Conservation (phyloP, 2,888 invertebrate genomes). For the Parelbella ahira region DNA sequence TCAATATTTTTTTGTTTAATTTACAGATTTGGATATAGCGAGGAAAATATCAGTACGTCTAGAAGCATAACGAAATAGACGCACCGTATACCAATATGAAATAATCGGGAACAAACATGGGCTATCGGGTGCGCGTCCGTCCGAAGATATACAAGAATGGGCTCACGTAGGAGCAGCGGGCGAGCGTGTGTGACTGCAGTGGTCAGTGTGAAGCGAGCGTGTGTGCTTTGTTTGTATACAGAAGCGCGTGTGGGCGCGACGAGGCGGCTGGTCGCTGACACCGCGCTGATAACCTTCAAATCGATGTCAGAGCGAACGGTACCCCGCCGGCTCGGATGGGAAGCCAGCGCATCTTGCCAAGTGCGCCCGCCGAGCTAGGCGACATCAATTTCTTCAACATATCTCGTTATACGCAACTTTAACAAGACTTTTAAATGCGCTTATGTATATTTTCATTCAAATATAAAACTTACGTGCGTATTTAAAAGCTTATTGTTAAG, state of each 20-base stretch:
- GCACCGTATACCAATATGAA: conserved; percentile 23
- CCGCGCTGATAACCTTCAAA: conserved; percentile 72
- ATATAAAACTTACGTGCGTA: too few relatives aligned
- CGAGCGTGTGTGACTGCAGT: conserved; percentile 16
- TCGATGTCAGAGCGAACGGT: conserved; percentile 68
- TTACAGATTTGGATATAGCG: too few relatives aligned
- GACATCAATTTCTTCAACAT: conserved; percentile 21
- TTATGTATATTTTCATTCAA: too few relatives aligned
- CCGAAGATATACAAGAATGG: conserved; percentile 43
- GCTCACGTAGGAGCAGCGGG: conserved; percentile 30
- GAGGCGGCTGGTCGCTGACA: conserved; percentile 78
- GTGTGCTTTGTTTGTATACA: conserved; percentile 45
- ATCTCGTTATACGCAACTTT: too few relatives aligned
- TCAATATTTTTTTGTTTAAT: too few relatives aligned
- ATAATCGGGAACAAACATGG: conserved; percentile 53
- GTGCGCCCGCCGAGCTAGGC: conserved; percentile 25
- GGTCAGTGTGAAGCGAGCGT: conserved; percentile 27
- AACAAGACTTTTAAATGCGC: too few relatives aligned
- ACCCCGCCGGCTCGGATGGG: conserved; percentile 34
- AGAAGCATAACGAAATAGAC: neutral
- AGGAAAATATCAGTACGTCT: too few relatives aligned
- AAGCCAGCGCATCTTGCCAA: conserved; percentile 5
- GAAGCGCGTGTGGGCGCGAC: conserved; percentile 65
- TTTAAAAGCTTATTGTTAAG: too few relatives aligned
- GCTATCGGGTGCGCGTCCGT: conserved; percentile 51